A percentile compares a stretch with the other conserved stretches of the same genome.
phyloP scores from a whole-genome alignment of 1,140 invertebrate genomes.

The Drosophila rufa region DNA sequence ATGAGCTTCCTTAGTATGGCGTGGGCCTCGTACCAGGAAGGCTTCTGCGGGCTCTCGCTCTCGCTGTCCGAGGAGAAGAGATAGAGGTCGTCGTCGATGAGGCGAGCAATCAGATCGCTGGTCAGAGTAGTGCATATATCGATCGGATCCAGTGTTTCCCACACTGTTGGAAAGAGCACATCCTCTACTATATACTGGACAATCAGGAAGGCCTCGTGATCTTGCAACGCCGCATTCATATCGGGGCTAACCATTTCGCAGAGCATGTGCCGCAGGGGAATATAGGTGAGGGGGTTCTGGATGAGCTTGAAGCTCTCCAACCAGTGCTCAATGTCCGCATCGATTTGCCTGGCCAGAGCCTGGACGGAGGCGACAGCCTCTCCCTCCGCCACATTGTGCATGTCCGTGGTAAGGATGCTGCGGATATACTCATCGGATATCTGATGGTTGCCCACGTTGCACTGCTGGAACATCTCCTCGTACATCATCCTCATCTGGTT shows the following conservation, averaged over 20 bases:
- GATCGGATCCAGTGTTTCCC: conserved; percentile 48
- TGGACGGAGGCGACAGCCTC: conserved; percentile 87
- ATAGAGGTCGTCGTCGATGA: conserved; percentile 73
- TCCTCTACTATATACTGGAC: conserved; percentile 67
- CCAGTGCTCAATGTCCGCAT: conserved; percentile 84
- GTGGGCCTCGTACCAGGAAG: conserved; percentile 37
- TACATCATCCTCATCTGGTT: conserved; percentile 88
- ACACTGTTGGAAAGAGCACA: conserved; percentile 53
- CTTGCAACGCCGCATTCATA: conserved; percentile 16
- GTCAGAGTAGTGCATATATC: conserved; percentile 51
- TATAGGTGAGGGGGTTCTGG: conserved; percentile 85
- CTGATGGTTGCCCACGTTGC: conserved; percentile 87
- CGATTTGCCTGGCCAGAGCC: conserved; percentile 87
- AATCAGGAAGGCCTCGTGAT: conserved; percentile 49
- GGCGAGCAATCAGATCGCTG: conserved; percentile 65
- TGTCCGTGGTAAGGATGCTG: conserved; percentile 87
- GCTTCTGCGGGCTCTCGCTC: conserved; percentile 22
- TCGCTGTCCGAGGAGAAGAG: conserved; percentile 69
- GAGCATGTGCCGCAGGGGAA: conserved; percentile 45
- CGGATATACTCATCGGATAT: conserved; percentile 88
- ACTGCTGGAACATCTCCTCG: conserved; percentile 88
- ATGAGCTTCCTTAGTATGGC: conserved; percentile 72
- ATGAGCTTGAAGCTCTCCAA: conserved; percentile 84
- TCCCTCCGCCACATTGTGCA: conserved; percentile 87
- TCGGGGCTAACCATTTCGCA: conserved; percentile 53